These are phyloP conservation scores for Lineus longissimus DNA, from an alignment of 1,140 invertebrate species.

Conservation along the genomic window DNA sequence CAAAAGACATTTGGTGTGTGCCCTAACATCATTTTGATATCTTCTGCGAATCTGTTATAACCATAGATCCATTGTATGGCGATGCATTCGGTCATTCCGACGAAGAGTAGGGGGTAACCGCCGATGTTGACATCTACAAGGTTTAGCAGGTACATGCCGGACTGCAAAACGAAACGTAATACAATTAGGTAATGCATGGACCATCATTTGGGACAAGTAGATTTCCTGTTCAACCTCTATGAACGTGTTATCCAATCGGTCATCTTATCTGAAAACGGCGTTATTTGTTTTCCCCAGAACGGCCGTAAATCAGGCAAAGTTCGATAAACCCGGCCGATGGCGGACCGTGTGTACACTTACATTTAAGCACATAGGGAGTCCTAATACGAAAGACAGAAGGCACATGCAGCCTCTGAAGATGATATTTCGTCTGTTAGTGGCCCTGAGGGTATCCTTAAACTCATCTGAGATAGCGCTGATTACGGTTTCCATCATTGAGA, in stretches of 20 bases:
- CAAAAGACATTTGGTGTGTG: conserved; percentile 72
- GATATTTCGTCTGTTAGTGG: background rate
- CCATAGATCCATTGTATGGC: conserved; percentile 73
- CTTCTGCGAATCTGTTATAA: conserved; percentile 68
- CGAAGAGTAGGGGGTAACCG: conserved; percentile 77
- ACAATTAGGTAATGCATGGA: background rate
- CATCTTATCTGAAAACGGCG: background rate
- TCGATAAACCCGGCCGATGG: background rate
- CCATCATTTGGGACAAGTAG: background rate
- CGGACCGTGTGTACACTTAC: background rate
- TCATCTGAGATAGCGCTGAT: conserved; percentile 19
- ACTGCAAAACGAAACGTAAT: conserved; percentile 24
- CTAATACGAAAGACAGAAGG: conserved; percentile 12
- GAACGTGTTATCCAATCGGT: background rate
- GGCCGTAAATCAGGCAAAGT: background rate
- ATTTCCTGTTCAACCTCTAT: background rate
- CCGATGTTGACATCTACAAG: conserved; percentile 79
- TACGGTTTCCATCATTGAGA: conserved; percentile 20
- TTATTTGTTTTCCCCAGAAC: background rate
- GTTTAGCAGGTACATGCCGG: conserved; percentile 77
- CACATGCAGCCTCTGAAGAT: conserved; percentile 11
- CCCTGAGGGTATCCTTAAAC: background rate
- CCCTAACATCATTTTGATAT: conserved; percentile 84
- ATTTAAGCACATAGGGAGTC: conserved; percentile 15
- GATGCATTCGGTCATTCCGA: conserved; percentile 68